Conservation (phyloP, 2,888 invertebrate genomes). For the Pristionchus entomophagus region DNA sequence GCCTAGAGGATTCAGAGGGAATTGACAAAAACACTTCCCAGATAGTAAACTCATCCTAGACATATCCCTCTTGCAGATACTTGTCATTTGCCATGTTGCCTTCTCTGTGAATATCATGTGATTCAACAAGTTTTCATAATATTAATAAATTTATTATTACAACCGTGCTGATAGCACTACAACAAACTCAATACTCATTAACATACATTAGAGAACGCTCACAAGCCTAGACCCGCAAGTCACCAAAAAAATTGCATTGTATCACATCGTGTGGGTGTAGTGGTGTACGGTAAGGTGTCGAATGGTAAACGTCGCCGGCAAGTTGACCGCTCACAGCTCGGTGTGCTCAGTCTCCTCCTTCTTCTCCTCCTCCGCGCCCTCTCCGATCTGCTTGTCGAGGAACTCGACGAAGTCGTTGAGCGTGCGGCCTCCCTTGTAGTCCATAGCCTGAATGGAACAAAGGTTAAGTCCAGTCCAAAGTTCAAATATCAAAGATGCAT, state of each 20-base stretch:
- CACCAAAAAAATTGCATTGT: conserved; percentile 33
- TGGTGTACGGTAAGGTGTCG: conserved; percentile 15
- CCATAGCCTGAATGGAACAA: too few relatives aligned
- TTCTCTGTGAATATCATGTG: not conserved
- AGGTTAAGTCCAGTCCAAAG: too few relatives aligned
- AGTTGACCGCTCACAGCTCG: conserved; percentile 2
- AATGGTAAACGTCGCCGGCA: conserved; percentile 7
- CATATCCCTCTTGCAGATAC: not conserved
- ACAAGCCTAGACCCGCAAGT: conserved; percentile 43
- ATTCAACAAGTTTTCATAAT: not conserved
- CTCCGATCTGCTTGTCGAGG: conserved; percentile 77
- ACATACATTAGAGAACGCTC: conserved; percentile 26
- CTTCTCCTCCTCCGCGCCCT: not conserved
- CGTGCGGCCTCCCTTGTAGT: conserved; percentile 94
- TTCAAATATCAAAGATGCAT: conserved; percentile 54
- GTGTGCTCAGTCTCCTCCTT: not conserved
- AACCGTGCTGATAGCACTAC: conserved; percentile 24
- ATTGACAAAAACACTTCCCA: too few relatives aligned
- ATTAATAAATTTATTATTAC: conserved; percentile 19
- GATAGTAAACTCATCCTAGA: not conserved
- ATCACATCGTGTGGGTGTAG: conserved; percentile 38
- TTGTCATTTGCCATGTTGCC: not conserved
- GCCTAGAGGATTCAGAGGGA: too few relatives aligned
- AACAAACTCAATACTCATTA: conserved; percentile 23
- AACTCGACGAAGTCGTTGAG: conserved; percentile 92